Base-by-base conservation (phyloP, 2,113 vertebrate genomes). In the Neodontobutis hainanensis region DNA sequence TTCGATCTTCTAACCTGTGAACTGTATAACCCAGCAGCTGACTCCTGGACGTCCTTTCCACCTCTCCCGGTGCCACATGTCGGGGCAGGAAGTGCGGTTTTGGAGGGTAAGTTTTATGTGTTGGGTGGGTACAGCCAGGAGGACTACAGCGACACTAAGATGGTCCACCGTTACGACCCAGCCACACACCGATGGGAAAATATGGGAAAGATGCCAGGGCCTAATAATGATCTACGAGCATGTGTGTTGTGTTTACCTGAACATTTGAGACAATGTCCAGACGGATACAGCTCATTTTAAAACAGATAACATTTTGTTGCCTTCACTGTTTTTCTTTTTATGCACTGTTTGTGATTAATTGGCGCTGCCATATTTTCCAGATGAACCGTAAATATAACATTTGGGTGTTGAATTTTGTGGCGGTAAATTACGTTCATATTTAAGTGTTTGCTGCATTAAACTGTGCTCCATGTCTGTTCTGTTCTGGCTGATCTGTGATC, bases 41-140 rank as follows among this genome's bases (percentile, higher is more conserved):
- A 91, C 66, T 66, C 38, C 50, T 93, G 92, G 92, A 89, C 75
- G 0, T 35, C 77, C 10, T 69, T 93, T 19, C 0, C 62, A 0
- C 47, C 84, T 14, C 65, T 93, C 52, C 51, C 71, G 1, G 55
- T 89, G 44, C 88, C 92, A 0, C 92, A 93, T 38, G 89, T 90
- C 0, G 83, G 91, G 43, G 87, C 91, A n/a, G 92, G 84, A 44
- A 87, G 90, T 44, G 86, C 75, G 0, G 75, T 92, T 49, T 55
- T 91, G 65, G 92, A 93, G 82, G 92, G 81, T 35, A 92, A 85
- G 76, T 61, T 93, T 62, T 93, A 92, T n/a, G 53, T 93, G 16
- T 69, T 93, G n/a, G 92, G 92, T 5, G 92, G 92, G 27, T 93
- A 92, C 83, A 88, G 82, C 66, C 81, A 89, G 11, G 88, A 89